Evolutionary conservation across 2,888 invertebrate genomes (phyloP), one percentile per base, ranked within the genome.

Genomic region (Trissonchulus sp.): DNA sequence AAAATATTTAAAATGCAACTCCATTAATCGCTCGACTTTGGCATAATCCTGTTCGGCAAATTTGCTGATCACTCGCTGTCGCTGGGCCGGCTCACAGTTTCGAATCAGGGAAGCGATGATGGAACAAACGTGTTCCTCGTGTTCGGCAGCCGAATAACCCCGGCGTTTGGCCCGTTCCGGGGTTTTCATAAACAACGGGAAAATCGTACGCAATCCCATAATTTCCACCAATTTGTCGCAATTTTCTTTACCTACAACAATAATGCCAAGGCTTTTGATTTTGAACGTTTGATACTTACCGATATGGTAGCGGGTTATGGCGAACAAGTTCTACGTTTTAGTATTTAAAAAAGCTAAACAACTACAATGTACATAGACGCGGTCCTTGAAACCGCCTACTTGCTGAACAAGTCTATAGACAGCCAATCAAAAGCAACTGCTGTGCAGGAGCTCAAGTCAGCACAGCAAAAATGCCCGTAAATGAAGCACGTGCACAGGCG

Each of bases 151-250:
- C 1, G 82, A 80, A 28, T 81, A 77, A 1, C 82, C 81, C 80
- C 91, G 90, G 83, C 91, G 91, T 77, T 91, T 88, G 81, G 90
- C 90, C 81, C 91, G 90, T 81, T 92, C 92, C 0, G 99, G 99
- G 0, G 98, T 98, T 87, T 97, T 95, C 98, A 99, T 98, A 84
- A 98, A 99, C 0, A 99, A 87, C 0, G 99, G 99, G 86, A 99
- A 99, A 77, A 99, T 92, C 2, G 96, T 96, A 68, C 98, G 88
- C 23, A 99, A 88, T 0, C 99, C 87, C 34, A 98, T 88, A 82
- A 98, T 98, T 84, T 99, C 98, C 0, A 99, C 94, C 86, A 99
- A 95, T 86, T 98, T 98, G 84, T 93, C 94, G 80, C 88, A 87
- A 60, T 69, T 75, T 18, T 68, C 76, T n/a, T 62, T 77, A 31